Evolutionary conservation across 92 coral and sea anemone species (phyloP).

Genomic region (Desmophyllum pertusum): DNA sequence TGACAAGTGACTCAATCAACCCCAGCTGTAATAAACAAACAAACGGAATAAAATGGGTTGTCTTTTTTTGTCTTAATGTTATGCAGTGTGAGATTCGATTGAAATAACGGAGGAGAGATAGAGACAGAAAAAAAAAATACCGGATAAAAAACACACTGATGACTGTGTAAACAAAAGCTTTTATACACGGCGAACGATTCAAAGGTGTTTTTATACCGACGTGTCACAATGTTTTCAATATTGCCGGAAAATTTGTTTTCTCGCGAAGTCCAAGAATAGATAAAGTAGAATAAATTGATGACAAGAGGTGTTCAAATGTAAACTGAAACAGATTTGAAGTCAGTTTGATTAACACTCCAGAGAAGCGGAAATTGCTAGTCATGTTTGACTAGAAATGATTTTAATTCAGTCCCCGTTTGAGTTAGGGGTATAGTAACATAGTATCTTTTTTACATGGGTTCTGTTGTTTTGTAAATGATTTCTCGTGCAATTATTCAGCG

Average conservation of each 20-base stretch:
- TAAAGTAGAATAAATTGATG: not conserved
- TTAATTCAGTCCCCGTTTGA: not conserved
- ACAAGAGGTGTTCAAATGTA: slow-evolving; percentile 15
- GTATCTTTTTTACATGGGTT: too few species aligned
- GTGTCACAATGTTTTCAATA: not conserved
- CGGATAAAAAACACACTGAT: not conserved
- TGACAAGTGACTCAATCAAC: not conserved
- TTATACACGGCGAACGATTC: not conserved
- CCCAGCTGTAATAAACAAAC: not conserved
- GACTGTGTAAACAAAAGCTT: not conserved
- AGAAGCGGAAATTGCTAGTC: not conserved
- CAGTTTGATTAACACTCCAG: not conserved
- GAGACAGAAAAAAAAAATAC: not conserved
- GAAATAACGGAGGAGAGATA: not conserved
- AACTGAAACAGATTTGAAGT: not conserved
- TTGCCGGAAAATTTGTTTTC: not conserved
- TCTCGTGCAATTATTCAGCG: not conserved
- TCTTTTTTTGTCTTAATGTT: not conserved
- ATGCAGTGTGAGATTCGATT: not conserved
- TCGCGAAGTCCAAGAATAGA: not conserved
- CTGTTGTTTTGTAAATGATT: too few species aligned
- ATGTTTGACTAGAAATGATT: not conserved
- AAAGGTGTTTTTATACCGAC: not conserved
- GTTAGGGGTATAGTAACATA: not conserved
- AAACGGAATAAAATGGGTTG: not conserved